Percentiles rank a stretch among this genome's conserved stretches.
These are phyloP conservation scores for Corythornis leucogaster DNA, from an alignment of 2,797 vertebrate species.

Conservation along the genomic window DNA sequence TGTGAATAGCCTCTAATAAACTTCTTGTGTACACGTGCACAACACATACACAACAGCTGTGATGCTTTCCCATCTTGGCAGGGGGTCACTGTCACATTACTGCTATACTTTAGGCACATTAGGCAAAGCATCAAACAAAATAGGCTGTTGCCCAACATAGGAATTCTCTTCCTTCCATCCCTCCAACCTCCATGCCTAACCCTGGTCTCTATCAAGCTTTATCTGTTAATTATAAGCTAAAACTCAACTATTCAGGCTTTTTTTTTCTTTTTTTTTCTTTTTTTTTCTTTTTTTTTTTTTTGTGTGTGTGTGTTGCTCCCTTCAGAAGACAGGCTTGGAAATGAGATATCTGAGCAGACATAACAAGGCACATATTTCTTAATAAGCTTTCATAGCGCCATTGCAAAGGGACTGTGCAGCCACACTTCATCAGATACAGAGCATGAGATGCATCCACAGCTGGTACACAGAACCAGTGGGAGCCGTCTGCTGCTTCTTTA, in stretches of 20 bases:
- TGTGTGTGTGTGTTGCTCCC: background rate
- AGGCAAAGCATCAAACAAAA: conserved; percentile 38
- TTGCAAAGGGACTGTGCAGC: background rate
- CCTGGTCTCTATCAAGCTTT: background rate
- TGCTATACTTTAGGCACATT: conserved; percentile 31
- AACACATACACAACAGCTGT: conserved; percentile 64
- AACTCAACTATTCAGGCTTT: background rate
- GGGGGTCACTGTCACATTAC: conserved; percentile 44
- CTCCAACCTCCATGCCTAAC: background rate
- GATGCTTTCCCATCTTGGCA: conserved; percentile 54
- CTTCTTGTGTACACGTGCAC: conserved; percentile 57
- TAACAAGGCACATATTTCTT: background rate
- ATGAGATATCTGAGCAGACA: background rate
- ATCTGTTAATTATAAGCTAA: background rate
- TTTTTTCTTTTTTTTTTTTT: background rate
- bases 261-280: background rate
- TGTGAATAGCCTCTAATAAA: conserved; percentile 64
- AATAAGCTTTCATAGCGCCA: background rate
- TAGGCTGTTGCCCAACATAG: background rate
- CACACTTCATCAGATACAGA: background rate
- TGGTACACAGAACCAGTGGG: background rate
- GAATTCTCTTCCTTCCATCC: conserved; percentile 2
- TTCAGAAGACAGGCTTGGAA: background rate
- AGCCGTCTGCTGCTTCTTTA: background rate
- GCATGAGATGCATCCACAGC: background rate